Evolutionary conservation across 1,140 invertebrate genomes (phyloP), one percentile per base, ranked within the genome.

Genomic region (Mercenaria mercenaria): DNA sequence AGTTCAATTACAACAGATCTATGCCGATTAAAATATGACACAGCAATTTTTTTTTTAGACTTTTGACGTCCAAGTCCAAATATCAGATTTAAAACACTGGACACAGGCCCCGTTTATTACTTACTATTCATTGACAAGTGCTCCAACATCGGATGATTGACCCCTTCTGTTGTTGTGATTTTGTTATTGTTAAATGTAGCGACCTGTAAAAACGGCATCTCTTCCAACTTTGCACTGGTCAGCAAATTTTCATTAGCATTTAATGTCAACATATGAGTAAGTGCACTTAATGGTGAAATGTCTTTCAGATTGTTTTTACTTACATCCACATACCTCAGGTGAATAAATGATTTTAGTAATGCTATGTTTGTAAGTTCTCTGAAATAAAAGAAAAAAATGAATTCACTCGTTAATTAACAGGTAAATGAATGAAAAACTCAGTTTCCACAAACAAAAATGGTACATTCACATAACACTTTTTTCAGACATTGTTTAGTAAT

Each of bases 71-170:
- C n/a, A n/a, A n/a, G n/a, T n/a, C n/a, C n/a, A n/a, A n/a, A n/a
- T n/a, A n/a, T n/a, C n/a, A n/a, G n/a, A n/a, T n/a, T n/a, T n/a
- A n/a, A n/a, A n/a, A n/a, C n/a, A n/a, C n/a, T n/a, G n/a, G n/a
- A n/a, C n/a, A n/a, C n/a, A n/a, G n/a, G n/a, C n/a, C n/a, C n/a
- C n/a, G n/a, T n/a, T n/a, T 4, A 37, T 59, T 47, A 94, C 94
- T 95, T 92, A 96, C 95, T 92, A 85, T 94, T 96, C 26, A 96
- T 91, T 90, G 90, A 92, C 11, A 96, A 87, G 72, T 95, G 93
- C 83, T 96, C 96, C 56, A 96, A 83, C 91, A 95, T 93, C n/a
- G 96, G 96, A 90, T 96, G 95, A 80, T 93, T 94, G 18, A 94
- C 93, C 69, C 95, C 95, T 89, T 96, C 95, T 34, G 94, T 94